phyloP scores from a whole-genome alignment of 1,140 invertebrate species.

The Palaemon carinicauda region DNA sequence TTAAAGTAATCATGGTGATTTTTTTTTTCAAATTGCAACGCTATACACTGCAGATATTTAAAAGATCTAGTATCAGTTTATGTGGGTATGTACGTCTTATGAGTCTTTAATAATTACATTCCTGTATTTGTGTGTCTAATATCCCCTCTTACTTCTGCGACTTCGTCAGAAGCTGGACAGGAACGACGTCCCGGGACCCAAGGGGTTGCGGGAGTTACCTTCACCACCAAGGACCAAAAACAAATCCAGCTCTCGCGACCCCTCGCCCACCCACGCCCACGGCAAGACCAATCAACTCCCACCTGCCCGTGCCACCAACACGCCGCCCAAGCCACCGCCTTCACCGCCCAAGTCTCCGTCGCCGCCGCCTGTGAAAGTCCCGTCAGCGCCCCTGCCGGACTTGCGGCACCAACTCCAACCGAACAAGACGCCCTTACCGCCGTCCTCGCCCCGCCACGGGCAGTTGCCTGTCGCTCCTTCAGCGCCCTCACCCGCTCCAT shows the following conservation, averaged over 20 bases:
- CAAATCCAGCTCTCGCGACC: not conserved
- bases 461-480: conserved; percentile 50
- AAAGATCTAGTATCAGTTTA: not conserved
- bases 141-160: not conserved
- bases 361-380: conserved; percentile 63
- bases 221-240: conserved; percentile 44
- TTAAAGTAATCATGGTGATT: no score
- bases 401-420: conserved; percentile 58
- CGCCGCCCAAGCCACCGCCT: conserved; percentile 25
- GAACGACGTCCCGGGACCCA: conserved; percentile 50
- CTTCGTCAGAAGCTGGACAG: conserved; percentile 40
- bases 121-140: not conserved
- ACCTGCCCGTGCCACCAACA: not conserved
- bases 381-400: conserved; percentile 64
- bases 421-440: not conserved
- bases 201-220: conserved; percentile 40
- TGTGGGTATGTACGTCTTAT: not conserved
- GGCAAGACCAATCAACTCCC: not conserved
- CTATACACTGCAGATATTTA: no score
- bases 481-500: not conserved
- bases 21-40: no score
- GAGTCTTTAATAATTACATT: not conserved
- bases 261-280: not conserved
- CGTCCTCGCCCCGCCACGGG: conserved; percentile 62
- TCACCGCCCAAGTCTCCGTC: conserved; percentile 52